Percentiles rank a stretch among this genome's conserved stretches.
phyloP scores from a whole-genome alignment of 2,888 invertebrate genomes.

The Erebia ligea region DNA sequence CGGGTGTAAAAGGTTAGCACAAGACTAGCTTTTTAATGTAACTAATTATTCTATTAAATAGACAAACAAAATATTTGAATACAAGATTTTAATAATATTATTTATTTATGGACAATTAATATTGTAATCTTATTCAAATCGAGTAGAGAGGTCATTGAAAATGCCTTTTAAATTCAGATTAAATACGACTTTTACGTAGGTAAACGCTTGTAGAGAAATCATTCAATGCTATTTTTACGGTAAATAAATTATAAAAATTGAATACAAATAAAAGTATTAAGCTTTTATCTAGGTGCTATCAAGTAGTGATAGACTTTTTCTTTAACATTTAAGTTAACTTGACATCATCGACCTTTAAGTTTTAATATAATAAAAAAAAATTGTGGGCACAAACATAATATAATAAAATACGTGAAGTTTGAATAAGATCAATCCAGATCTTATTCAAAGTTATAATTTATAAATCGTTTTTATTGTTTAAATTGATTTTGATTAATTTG shows the following conservation, averaged over 20 bases:
- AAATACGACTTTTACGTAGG: too few species aligned
- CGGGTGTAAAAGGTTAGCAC: neutral
- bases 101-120: too few species aligned
- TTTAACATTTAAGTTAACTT: neutral
- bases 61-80: too few species aligned
- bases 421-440: too few species aligned
- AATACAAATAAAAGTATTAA: neutral
- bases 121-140: too few species aligned
- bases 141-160: too few species aligned
- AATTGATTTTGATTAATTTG: too few species aligned
- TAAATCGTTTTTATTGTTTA: too few species aligned
- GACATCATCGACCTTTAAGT: neutral
- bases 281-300: neutral
- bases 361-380: neutral
- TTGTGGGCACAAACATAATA: slow-evolving; percentile 4
- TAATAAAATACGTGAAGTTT: too few species aligned
- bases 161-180: too few species aligned
- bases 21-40: neutral
- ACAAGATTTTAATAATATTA: neutral
- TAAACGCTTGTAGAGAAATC: too few species aligned
- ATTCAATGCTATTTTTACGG: neutral
- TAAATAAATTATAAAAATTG: neutral
- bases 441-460: too few species aligned
- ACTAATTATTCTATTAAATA: neutral
- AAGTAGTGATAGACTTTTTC: slow-evolving; percentile 2